Conservation (phyloP, 1,140 invertebrate species). For the Monochamus saltuarius region DNA sequence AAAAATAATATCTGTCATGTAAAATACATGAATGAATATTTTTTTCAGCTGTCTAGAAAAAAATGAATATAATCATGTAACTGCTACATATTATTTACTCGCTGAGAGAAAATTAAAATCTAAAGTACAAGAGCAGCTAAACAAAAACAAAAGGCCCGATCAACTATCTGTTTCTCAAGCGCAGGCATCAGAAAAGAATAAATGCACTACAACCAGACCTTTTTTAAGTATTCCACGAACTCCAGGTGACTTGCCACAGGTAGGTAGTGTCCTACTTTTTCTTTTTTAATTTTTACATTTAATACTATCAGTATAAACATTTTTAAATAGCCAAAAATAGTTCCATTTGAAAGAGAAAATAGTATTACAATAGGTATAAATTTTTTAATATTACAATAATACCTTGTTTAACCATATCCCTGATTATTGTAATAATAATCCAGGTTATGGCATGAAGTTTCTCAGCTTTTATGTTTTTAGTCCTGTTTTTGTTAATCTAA, state of each 20-base stretch:
- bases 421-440: no score
- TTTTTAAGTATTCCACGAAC: conserved; percentile 62
- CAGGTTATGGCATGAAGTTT: no score
- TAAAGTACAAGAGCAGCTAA: conserved; percentile 64
- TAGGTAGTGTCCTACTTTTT: conserved; percentile 39
- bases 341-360: no score
- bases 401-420: no score
- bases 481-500: no score
- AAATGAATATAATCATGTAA: conserved; percentile 97
- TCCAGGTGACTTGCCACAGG: conserved; percentile 63
- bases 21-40: conserved; percentile 7
- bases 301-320: background rate
- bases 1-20: background rate
- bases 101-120: conserved; percentile 87
- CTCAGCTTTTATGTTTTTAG: no score
- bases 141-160: conserved; percentile 52
- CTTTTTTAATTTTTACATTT: background rate
- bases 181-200: conserved; percentile 52
- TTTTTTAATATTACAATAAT: no score
- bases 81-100: conserved; percentile 96
- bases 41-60: conserved; percentile 81
- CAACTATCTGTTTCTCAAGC: conserved; percentile 45
- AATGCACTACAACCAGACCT: conserved; percentile 46
- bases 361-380: no score
- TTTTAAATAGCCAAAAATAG: background rate